Base-by-base conservation (phyloP, 92 coral and sea anemone genomes). In the Phenganax marumi region DNA sequence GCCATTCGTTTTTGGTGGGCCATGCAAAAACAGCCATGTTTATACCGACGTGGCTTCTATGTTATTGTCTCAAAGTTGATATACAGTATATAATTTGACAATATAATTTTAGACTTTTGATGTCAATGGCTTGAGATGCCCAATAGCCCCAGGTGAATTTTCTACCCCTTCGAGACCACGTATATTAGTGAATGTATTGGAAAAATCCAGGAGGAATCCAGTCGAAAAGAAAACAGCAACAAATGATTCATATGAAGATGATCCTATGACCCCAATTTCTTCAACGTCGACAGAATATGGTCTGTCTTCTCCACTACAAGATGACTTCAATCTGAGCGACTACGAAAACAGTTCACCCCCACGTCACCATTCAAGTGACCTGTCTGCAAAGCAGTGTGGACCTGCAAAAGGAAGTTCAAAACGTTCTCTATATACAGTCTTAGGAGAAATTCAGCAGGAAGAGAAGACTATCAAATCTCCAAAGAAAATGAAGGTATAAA, bases 81-180 rank as follows among this genome's bases (percentile, higher is more conserved):
- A n/a, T n/a, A n/a, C n/a, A n/a, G 10, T 56, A 4, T 56, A 21
- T 9, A 4, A 12, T 12, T 21, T 57, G 63, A 57, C 63, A 57
- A 17, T 57, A 57, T 57, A 17, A 57, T 70, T 70, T 43, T 43
- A 70, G 75, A 70, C 53, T 70, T 70, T 70, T 70, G 75, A 70
- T 43, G 19, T 33, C 21, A 70, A 70, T 70, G 75, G 51, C 17
- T 16, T 43, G 21, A 43, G 51, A 43, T 70, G 75, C 51, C 22
- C 22, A 70, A 26, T 70, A 18, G 50, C 17, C 6, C 8, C 68
- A 61, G 22, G 8, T 16, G 22, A 16, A 19, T 7, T 17, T 26
- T 16, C 68, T 26, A 17, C 53, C 57, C 14, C 57, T 1, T 19
- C 49, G 16, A 73, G 60, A 19, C 33, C 55, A 11, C n/a, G 57